Percentiles rank a stretch among this genome's conserved stretches.
Conservation (phyloP, 2,113 vertebrate species). For the Meleagris gallopavo region DNA sequence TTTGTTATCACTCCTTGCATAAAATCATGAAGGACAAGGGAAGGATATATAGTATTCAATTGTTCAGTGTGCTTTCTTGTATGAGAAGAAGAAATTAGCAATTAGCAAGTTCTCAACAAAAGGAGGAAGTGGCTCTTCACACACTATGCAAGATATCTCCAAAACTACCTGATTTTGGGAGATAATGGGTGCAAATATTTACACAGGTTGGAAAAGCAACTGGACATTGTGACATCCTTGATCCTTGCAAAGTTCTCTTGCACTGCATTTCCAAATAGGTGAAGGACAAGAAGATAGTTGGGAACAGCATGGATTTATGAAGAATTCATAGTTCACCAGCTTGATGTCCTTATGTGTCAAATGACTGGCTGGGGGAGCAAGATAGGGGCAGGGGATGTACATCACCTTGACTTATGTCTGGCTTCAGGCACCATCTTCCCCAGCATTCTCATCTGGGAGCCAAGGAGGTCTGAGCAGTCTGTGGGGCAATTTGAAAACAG, state of each 20-base stretch:
- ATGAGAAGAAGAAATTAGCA: not conserved
- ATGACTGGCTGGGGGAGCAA: not conserved
- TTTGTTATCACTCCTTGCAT: not conserved
- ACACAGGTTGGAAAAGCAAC: not conserved
- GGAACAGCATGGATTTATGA: not conserved
- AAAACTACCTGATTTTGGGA: not conserved
- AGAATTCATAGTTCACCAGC: not conserved
- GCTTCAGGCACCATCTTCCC: not conserved
- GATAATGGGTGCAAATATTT: not conserved
- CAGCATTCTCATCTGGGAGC: not conserved
- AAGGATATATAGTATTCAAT: not conserved
- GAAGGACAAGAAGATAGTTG: not conserved
- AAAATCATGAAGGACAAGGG: not conserved
- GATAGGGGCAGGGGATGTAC: not conserved
- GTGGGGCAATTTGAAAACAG: not conserved
- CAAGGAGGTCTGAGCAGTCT: not conserved
- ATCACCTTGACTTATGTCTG: not conserved
- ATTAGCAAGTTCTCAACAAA: not conserved
- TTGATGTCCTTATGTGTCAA: not conserved
- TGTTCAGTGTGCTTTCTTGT: not conserved
- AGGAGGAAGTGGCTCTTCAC: not conserved
- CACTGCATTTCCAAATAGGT: not conserved
- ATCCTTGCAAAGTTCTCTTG: not conserved
- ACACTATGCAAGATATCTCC: not conserved
- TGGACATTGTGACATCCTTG: not conserved